These are phyloP conservation scores for Mobula birostris DNA, from an alignment of 2,113 vertebrate species.

Conservation along the genomic window DNA sequence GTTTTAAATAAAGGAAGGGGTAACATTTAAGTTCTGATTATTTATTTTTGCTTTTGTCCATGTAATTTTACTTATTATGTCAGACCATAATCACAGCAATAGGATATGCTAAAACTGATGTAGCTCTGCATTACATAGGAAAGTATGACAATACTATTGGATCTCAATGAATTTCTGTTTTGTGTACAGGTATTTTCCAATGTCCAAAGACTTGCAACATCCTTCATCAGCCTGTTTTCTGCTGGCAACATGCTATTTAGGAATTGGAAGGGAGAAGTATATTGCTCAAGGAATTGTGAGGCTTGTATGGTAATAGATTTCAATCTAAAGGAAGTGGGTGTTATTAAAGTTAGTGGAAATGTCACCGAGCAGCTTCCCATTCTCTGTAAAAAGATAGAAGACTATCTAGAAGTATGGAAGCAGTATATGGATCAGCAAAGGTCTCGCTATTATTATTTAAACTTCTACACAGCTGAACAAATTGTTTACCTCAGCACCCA, in stretches of 20 bases:
- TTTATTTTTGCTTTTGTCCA: neutral
- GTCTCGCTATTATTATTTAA: conserved; percentile 69
- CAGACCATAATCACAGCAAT: no score
- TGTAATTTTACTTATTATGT: neutral
- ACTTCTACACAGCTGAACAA: conserved; percentile 86
- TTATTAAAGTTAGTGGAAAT: conserved; percentile 55
- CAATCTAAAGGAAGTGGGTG: conserved; percentile 45
- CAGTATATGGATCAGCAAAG: conserved; percentile 67
- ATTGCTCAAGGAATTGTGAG: conserved; percentile 50
- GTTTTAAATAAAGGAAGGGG: neutral
- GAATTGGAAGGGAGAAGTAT: conserved; percentile 66
- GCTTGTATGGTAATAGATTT: conserved; percentile 67
- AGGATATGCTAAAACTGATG: no score
- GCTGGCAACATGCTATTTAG: conserved; percentile 85
- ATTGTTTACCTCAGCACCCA: conserved; percentile 73
- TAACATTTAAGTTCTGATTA: neutral
- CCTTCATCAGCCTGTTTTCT: conserved; percentile 73
- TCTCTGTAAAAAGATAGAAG: conserved; percentile 78
- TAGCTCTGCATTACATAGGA: no score
- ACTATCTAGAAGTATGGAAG: conserved; percentile 69
- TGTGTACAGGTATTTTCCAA: conserved; percentile 70
- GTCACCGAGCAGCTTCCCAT: conserved; percentile 59
- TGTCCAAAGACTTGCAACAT: conserved; percentile 70
- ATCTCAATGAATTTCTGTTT: conserved; percentile 36
- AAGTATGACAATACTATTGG: neutral